Conservation (phyloP, 2,113 vertebrate species). For the Brachypodius melanocephalos region DNA sequence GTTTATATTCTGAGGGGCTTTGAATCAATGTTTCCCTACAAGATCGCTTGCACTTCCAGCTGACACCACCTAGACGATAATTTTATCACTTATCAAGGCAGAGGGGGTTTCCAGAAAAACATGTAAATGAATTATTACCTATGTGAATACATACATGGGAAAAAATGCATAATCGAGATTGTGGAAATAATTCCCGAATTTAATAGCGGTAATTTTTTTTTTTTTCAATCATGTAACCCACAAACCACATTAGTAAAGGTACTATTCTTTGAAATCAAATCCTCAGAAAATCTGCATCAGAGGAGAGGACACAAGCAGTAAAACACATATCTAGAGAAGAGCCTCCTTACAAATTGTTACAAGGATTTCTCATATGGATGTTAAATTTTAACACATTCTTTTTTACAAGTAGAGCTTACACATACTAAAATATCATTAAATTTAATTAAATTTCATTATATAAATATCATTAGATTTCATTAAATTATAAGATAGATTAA, state of each 20-base stretch:
- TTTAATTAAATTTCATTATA: too few species aligned
- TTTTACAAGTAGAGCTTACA: not conserved
- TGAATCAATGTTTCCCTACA: not conserved
- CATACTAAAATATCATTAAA: not conserved
- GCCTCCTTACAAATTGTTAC: not conserved
- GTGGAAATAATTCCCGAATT: not conserved
- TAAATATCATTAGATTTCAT: not conserved
- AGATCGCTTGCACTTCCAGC: not conserved
- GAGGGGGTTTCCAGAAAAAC: not conserved
- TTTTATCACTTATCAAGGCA: not conserved
- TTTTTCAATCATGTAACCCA: not conserved
- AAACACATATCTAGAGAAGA: not conserved
- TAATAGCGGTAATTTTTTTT: not conserved
- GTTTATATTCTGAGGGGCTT: not conserved
- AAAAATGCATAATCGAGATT: not conserved
- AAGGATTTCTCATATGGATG: not conserved
- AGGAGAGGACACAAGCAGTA: not conserved
- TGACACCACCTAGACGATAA: not conserved
- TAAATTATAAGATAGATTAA: not conserved
- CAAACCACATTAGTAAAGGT: not conserved
- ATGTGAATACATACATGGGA: not conserved
- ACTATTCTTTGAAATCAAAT: not conserved
- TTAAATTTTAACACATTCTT: not conserved
- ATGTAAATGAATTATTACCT: not conserved
- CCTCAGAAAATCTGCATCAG: not conserved